A percentile compares a stretch with the other conserved stretches of the same genome.
phyloP scores from a whole-genome alignment of 2,113 vertebrate species.

The Antigone vipio region DNA sequence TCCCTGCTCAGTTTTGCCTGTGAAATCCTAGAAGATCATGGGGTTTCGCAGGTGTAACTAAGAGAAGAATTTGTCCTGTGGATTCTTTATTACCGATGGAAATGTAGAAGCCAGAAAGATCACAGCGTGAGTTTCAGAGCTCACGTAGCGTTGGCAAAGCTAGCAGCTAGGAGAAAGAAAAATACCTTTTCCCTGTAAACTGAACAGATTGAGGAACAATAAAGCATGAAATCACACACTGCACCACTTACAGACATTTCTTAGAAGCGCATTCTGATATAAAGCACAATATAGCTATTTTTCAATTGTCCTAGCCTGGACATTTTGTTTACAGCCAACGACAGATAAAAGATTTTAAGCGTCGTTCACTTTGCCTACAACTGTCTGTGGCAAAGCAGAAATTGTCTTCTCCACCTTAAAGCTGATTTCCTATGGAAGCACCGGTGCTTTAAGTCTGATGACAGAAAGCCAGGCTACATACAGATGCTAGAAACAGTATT shows the following conservation, averaged over 20 bases:
- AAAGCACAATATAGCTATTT: background rate
- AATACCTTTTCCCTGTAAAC: background rate
- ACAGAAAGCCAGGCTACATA: background rate
- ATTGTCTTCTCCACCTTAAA: background rate
- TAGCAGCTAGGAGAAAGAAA: background rate
- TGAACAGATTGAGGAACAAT: background rate
- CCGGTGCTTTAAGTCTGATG: background rate
- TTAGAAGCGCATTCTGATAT: background rate
- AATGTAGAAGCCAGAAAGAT: background rate
- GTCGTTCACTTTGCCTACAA: background rate
- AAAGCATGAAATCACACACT: conserved; percentile 17
- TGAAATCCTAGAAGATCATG: background rate
- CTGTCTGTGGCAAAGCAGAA: background rate
- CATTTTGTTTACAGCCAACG: background rate
- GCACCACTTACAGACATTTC: background rate
- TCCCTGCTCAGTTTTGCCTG: background rate
- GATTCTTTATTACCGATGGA: background rate
- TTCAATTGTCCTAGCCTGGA: background rate
- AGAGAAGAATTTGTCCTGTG: background rate
- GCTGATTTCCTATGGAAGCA: background rate
- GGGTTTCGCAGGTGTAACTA: background rate
- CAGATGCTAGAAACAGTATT: background rate
- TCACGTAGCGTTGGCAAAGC: background rate
- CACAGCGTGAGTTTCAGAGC: background rate
- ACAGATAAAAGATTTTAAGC: background rate